phyloP scores from a whole-genome alignment of 1,140 invertebrate species.

The Acyrthosiphon pisum region DNA sequence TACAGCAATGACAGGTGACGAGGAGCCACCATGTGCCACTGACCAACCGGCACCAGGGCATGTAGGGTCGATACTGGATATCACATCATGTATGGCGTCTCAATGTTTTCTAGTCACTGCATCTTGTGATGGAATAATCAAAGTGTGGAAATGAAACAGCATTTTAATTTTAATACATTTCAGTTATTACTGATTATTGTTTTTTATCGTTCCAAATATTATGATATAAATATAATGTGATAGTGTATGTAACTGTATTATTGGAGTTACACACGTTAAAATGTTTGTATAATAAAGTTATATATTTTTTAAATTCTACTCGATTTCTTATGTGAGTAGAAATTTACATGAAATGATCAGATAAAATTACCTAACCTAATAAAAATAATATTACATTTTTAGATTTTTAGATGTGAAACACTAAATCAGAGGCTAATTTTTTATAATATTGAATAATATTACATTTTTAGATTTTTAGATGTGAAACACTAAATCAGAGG shows the following conservation, averaged over 20 bases:
- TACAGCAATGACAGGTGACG: slow-evolving; percentile 66
- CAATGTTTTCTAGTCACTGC: slow-evolving; percentile 80
- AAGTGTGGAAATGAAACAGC: slow-evolving; percentile 84
- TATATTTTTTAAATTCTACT: slow-evolving; percentile 33
- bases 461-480: too few species aligned
- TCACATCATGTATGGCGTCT: slow-evolving; percentile 78
- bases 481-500: too few species aligned
- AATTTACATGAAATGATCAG: neutral
- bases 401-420: too few species aligned
- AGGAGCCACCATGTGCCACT: slow-evolving; percentile 69
- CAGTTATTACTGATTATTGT: neutral
- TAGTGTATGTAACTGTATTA: slow-evolving; percentile 45
- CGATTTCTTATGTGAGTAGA: neutral
- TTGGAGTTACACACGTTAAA: slow-evolving; percentile 40
- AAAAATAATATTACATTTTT: too few species aligned
- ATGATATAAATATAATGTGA: slow-evolving; percentile 33
- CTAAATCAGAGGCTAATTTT: too few species aligned
- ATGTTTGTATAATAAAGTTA: slow-evolving; percentile 46
- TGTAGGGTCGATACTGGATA: slow-evolving; percentile 82
- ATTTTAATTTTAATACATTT: neutral
- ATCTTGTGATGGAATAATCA: slow-evolving; percentile 88
- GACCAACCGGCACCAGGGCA: slow-evolving; percentile 78
- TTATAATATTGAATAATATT: too few species aligned
- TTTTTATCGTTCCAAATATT: neutral
- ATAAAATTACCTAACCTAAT: slow-evolving; percentile 66